These are phyloP conservation scores for Chrysolina americana DNA, from an alignment of 2,888 invertebrate genomes.

Conservation along the genomic window DNA sequence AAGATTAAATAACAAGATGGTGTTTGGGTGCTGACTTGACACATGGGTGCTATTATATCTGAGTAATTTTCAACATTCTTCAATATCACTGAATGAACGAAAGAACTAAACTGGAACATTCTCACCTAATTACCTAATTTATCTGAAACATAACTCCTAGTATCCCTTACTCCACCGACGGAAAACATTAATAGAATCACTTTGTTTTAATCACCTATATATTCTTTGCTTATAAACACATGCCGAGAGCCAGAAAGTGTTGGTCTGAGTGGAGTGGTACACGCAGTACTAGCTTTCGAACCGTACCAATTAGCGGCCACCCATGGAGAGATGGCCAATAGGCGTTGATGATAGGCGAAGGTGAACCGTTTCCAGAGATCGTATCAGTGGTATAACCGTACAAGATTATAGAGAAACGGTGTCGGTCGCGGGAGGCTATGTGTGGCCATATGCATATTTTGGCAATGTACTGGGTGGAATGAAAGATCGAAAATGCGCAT, in stretches of 20 bases:
- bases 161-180: neutral
- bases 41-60: no score
- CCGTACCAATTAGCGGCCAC: conserved; percentile 60
- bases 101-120: neutral
- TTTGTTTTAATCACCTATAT: conserved; percentile 51
- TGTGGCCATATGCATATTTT: neutral
- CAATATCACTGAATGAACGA: no score
- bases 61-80: no score
- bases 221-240: conserved; percentile 40
- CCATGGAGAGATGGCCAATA: conserved; percentile 52
- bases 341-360: conserved; percentile 38
- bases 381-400: conserved; percentile 25
- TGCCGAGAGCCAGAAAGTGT: conserved; percentile 44
- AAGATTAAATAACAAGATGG: no score
- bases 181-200: conserved; percentile 5
- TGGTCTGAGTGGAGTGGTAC: conserved; percentile 46
- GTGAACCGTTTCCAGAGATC: neutral
- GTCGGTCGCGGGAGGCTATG: neutral
- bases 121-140: neutral
- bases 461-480: neutral
- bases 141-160: neutral
- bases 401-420: neutral
- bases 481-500: neutral
- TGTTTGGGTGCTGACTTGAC: no score
- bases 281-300: conserved; percentile 51